Evolutionary conservation across 2,888 invertebrate genomes (phyloP).

Genomic region (Vandiemenella viatica): DNA sequence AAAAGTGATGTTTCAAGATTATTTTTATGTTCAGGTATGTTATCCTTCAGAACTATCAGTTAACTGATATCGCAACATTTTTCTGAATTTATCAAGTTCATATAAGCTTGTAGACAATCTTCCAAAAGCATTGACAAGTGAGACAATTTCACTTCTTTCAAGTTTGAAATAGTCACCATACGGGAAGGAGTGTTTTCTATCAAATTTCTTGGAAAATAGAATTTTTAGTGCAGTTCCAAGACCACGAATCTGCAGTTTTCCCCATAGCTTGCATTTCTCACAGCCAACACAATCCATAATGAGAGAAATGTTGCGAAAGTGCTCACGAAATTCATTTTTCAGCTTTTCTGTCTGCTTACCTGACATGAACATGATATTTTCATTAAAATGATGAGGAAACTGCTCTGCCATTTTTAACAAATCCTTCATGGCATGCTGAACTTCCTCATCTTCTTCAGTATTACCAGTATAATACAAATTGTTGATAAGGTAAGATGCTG

Average conservation of each 20-base stretch:
- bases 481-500: constrained; percentile 67
- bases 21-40: too few relatives aligned
- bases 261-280: constrained; percentile 98
- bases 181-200: constrained; percentile 39
- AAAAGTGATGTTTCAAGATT: too few relatives aligned
- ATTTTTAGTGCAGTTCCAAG: constrained; percentile 97
- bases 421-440: constrained; percentile 67
- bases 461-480: constrained; percentile 90
- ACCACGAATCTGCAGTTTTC: constrained; percentile 86
- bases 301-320: constrained; percentile 90
- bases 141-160: constrained; percentile 83
- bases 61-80: too few relatives aligned
- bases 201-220: constrained; percentile 80
- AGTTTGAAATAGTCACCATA: constrained; percentile 68
- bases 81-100: not conserved
- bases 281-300: constrained; percentile 99
- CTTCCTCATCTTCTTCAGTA: constrained; percentile 71
- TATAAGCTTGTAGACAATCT: constrained; percentile 23
- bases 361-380: constrained; percentile 79
- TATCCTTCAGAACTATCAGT: too few relatives aligned
- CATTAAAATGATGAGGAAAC: constrained; percentile 91
- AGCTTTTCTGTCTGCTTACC: constrained; percentile 56
- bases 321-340: constrained; percentile 82
- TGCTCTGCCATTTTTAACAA: constrained; percentile 62
- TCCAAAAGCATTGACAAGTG: constrained; percentile 88